A percentile compares a stretch with the other conserved stretches of the same genome.
Conservation (phyloP, 2,797 vertebrate genomes). For the Mormyrus proboscirostris region DNA sequence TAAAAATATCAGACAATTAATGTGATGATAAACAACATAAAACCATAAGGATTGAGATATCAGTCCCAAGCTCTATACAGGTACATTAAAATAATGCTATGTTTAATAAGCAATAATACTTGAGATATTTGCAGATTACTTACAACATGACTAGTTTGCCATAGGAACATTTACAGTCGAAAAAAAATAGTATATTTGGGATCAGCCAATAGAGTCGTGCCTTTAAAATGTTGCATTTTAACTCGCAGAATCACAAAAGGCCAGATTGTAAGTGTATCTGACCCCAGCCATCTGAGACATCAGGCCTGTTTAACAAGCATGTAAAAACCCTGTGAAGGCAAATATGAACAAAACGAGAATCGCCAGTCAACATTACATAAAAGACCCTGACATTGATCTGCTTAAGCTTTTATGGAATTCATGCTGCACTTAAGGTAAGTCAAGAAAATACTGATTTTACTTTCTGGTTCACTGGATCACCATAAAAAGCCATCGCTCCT, state of each 20-base stretch:
- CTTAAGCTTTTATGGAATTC: not conserved
- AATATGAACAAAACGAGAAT: not conserved
- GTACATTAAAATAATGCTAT: not conserved
- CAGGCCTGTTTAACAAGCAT: slow-evolving; percentile 14
- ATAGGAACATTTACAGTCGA: not conserved
- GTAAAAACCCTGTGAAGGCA: not conserved
- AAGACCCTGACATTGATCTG: not conserved
- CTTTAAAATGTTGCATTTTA: not conserved
- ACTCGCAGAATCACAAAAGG: not conserved
- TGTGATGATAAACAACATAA: not conserved
- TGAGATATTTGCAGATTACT: not conserved
- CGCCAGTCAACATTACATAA: not conserved
- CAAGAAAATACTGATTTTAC: not conserved
- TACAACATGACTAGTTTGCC: not conserved
- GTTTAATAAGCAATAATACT: not conserved
- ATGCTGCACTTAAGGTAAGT: not conserved
- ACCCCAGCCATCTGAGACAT: not conserved
- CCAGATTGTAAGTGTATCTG: not conserved
- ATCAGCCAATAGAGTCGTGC: not conserved
- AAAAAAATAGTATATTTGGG: not conserved
- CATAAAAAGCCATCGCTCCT: not conserved
- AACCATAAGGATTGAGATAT: not conserved
- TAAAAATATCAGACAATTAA: not conserved
- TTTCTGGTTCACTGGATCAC: not conserved
- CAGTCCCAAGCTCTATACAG: not conserved